phyloP scores from a whole-genome alignment of 2,113 vertebrate genomes.

The Sialia sialis region DNA sequence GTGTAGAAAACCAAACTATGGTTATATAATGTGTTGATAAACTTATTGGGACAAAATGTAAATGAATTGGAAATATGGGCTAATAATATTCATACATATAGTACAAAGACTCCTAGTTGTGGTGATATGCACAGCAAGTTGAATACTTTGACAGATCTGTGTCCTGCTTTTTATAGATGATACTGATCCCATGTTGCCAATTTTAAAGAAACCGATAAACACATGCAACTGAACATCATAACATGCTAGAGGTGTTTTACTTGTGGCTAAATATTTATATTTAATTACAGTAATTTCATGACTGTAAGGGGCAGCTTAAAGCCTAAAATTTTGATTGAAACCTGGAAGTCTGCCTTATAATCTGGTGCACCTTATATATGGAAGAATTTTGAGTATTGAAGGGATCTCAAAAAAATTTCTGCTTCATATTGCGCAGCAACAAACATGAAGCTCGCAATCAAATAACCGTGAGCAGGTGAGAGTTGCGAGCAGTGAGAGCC shows the following conservation, averaged over 20 bases:
- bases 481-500: too few relatives aligned
- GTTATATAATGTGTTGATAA: neutral
- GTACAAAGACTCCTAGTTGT: neutral
- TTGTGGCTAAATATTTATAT: neutral
- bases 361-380: too few relatives aligned
- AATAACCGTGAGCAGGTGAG: too few relatives aligned
- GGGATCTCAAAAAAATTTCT: too few relatives aligned
- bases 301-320: too few relatives aligned
- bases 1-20: neutral
- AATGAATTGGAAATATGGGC: neutral
- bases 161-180: neutral
- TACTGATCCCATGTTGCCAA: rapidly evolving
- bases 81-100: neutral
- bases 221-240: neutral
- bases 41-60: neutral
- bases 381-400: too few relatives aligned
- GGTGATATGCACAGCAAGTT: neutral
- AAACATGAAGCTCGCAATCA: too few relatives aligned
- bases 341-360: too few relatives aligned
- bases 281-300: too few relatives aligned
- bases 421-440: too few relatives aligned
- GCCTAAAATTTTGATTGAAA: too few relatives aligned
- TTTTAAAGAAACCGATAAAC: neutral
- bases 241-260: neutral
- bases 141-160: neutral